Conservation (phyloP, 2,113 vertebrate genomes). For the Phaetusa simplex region DNA sequence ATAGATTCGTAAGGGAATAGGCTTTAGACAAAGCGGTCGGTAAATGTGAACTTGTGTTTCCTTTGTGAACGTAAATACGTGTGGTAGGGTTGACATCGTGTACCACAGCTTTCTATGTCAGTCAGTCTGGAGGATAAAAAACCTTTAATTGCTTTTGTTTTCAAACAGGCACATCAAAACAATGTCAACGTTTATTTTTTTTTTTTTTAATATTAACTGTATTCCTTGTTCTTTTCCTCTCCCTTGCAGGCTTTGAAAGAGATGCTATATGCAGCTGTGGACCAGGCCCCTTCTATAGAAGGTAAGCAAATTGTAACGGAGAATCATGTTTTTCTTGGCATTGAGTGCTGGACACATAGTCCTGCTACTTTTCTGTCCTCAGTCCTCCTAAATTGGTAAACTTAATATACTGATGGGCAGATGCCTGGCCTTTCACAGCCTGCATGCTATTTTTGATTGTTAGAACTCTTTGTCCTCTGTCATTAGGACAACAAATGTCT, state of each 20-base stretch:
- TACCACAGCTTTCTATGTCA: neutral
- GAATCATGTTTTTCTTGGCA: slow-evolving; percentile 22
- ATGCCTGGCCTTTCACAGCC: neutral
- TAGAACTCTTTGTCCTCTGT: slow-evolving; percentile 31
- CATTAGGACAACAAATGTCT: slow-evolving; percentile 29
- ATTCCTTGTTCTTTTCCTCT: slow-evolving; percentile 39
- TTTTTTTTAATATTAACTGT: neutral
- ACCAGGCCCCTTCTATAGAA: slow-evolving; percentile 98
- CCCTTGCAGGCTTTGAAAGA: slow-evolving; percentile 92
- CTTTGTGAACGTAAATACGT: neutral
- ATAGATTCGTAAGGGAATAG: neutral
- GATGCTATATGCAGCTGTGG: slow-evolving; percentile 97
- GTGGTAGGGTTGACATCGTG: neutral
- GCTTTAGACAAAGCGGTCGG: neutral
- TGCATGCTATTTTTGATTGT: slow-evolving; percentile 28
- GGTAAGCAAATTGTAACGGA: slow-evolving; percentile 79
- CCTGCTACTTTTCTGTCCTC: neutral
- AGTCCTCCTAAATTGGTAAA: slow-evolving; percentile 41
- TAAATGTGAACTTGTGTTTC: neutral
- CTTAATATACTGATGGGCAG: slow-evolving; percentile 23
- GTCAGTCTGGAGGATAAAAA: neutral
- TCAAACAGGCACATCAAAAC: neutral
- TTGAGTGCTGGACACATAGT: neutral
- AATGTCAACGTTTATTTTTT: neutral
- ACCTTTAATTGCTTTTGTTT: slow-evolving; percentile 38